Conservation (phyloP, 2,113 vertebrate species). For the Pelusios castaneus region DNA sequence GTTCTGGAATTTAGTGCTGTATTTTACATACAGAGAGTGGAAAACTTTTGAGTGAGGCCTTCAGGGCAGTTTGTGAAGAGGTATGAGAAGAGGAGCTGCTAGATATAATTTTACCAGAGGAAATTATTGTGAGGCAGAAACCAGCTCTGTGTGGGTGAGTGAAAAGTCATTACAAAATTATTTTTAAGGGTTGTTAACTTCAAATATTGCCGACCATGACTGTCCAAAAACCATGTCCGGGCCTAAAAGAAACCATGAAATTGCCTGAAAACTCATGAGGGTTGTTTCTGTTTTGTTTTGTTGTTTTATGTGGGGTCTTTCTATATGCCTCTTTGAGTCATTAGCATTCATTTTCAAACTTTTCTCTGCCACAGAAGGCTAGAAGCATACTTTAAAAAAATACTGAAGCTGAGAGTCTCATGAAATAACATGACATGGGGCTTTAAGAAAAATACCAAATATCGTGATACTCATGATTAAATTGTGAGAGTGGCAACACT, state of each 20-base stretch:
- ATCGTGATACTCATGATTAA: not conserved
- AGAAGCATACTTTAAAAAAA: not conserved
- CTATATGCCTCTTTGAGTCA: not conserved
- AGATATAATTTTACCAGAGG: conserved; percentile 6
- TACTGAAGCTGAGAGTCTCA: not conserved
- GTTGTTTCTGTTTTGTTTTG: not conserved
- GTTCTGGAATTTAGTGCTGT: conserved; percentile 55
- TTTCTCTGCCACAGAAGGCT: not conserved
- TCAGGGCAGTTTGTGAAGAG: conserved; percentile 3
- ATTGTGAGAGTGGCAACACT: not conserved
- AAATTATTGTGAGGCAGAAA: not conserved
- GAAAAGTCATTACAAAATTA: conserved; percentile 31
- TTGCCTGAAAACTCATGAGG: not conserved
- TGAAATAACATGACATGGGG: not conserved
- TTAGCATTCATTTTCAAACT: not conserved
- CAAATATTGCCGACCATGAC: not conserved
- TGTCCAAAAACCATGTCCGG: not conserved
- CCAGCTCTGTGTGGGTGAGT: not conserved
- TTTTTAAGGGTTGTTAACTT: not conserved
- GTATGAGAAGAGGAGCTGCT: not conserved
- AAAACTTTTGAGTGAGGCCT: conserved; percentile 17
- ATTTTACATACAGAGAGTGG: conserved; percentile 26
- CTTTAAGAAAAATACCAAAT: not conserved
- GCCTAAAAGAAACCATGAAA: not conserved
- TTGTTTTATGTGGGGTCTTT: not conserved